A percentile compares a stretch with the other conserved stretches of the same genome.
These are phyloP conservation scores for Camponotus pennsylvanicus DNA, from an alignment of 1,140 invertebrate species.

Conservation along the genomic window DNA sequence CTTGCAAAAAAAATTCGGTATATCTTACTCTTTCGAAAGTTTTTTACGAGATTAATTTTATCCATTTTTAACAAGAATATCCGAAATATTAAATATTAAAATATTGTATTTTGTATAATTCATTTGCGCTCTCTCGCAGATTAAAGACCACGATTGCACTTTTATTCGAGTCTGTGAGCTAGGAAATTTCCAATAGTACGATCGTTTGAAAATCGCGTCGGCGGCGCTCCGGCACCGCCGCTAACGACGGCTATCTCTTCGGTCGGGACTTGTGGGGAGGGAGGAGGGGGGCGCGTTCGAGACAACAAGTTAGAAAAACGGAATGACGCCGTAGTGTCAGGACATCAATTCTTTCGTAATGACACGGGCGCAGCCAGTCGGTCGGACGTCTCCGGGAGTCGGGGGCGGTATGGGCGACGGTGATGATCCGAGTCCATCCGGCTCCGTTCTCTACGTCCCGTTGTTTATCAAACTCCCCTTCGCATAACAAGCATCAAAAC, in stretches of 20 bases:
- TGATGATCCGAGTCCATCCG: conserved; percentile 64
- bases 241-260: conserved; percentile 43
- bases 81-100: neutral
- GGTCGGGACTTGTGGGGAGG: neutral
- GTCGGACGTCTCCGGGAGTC: conserved; percentile 59
- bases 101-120: neutral
- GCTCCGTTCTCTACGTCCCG: conserved; percentile 72
- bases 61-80: too few relatives aligned
- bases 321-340: conserved; percentile 66
- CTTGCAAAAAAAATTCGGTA: neutral
- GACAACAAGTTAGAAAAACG: conserved; percentile 61
- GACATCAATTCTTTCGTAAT: conserved; percentile 74
- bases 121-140: neutral
- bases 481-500: conserved; percentile 82
- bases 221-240: conserved; percentile 17
- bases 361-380: conserved; percentile 72
- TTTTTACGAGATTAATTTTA: neutral
- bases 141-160: neutral
- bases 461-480: conserved; percentile 80
- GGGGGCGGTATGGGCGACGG: conserved; percentile 46
- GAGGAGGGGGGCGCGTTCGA: neutral
- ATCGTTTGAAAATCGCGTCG: conserved; percentile 17
- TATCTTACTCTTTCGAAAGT: neutral
- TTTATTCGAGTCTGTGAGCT: neutral
- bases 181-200: conserved; percentile 36